phyloP scores from a whole-genome alignment of 2,113 vertebrate species.

The Plecturocebus donacophilus region DNA sequence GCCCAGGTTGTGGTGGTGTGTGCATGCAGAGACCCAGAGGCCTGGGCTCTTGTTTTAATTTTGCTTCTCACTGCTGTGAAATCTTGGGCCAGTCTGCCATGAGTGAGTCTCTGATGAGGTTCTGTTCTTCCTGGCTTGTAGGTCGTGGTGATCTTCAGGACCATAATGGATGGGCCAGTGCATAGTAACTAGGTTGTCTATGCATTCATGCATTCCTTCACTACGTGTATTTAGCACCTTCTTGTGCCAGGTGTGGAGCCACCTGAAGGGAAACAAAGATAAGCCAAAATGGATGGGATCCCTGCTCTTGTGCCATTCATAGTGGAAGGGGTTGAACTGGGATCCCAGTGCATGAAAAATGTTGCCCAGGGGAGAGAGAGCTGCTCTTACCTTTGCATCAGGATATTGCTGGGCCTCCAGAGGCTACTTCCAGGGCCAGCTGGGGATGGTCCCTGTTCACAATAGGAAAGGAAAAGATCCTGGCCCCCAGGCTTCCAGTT shows the following conservation, averaged over 20 bases:
- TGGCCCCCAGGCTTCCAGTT: no score
- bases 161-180: accelerated
- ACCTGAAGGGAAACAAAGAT: neutral
- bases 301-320: neutral
- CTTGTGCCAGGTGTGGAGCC: neutral
- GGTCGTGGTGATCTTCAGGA: neutral
- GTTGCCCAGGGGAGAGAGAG: neutral
- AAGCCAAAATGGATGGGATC: accelerated
- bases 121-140: neutral
- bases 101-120: neutral
- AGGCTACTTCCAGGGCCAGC: neutral
- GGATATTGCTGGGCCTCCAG: neutral
- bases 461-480: neutral
- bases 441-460: no score
- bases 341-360: neutral
- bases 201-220: neutral
- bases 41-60: neutral
- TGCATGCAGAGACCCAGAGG: neutral
- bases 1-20: neutral
- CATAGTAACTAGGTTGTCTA: neutral
- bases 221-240: neutral
- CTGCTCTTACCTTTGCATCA: neutral
- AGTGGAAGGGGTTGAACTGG: neutral
- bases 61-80: neutral
- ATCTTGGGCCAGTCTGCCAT: neutral